Percentiles rank a stretch among this genome's conserved stretches.
Conservation (phyloP, 2,888 invertebrate genomes). For the Drepana falcataria region DNA sequence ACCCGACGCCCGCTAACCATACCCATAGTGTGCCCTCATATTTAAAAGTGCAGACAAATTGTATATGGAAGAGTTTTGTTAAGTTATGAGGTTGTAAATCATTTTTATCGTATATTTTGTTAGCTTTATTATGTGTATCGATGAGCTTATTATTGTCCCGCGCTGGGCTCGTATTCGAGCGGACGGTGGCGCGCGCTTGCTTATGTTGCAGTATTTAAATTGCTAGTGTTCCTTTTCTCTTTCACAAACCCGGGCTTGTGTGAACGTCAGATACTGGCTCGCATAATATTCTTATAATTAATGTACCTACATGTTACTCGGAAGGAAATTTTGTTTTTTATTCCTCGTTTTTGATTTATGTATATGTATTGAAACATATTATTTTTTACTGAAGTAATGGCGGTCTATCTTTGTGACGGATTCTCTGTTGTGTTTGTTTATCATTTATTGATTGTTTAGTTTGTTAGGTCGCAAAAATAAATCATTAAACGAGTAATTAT, state of each 20-base stretch:
- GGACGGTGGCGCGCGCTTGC: conserved; percentile 25
- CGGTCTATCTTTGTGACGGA: conserved; percentile 46
- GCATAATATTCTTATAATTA: conserved; percentile 49
- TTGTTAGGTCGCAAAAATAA: conserved; percentile 64
- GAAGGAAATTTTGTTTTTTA: conserved; percentile 35
- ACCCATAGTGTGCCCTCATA: conserved; percentile 43
- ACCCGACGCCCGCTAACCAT: conserved; percentile 33
- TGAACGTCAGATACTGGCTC: conserved; percentile 54
- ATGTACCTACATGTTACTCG: conserved; percentile 41
- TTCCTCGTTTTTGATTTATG: conserved; percentile 36
- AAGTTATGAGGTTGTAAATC: conserved; percentile 77
- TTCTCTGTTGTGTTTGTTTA: conserved; percentile 55
- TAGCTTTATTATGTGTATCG: conserved; percentile 71
- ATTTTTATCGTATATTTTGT: conserved; percentile 76
- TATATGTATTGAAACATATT: conserved; percentile 47
- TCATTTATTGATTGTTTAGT: conserved; percentile 57
- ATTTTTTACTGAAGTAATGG: conserved; percentile 45
- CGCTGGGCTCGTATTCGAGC: conserved; percentile 44
- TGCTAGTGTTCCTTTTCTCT: conserved; percentile 54
- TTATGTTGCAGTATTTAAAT: conserved; percentile 52
- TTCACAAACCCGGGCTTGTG: conserved; percentile 42
- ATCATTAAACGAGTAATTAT: conserved; percentile 66
- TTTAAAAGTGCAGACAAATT: conserved; percentile 53
- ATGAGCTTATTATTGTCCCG: conserved; percentile 52
- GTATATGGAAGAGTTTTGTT: conserved; percentile 67